phyloP scores from a whole-genome alignment of 1,140 invertebrate species.

The Pseudomyrmex concolor region DNA sequence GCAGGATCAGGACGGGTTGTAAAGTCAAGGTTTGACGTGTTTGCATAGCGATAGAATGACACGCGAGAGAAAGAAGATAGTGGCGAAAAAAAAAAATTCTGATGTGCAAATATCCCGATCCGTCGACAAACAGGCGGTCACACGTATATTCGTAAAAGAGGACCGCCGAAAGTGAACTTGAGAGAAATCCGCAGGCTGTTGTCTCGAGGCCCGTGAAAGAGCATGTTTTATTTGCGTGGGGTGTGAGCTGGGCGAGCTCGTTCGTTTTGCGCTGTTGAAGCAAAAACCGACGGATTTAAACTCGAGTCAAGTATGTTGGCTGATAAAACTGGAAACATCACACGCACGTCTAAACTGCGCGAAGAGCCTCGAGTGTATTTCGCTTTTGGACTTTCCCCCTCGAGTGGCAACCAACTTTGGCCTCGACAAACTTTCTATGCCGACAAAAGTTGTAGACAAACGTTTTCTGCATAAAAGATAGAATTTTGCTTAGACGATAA shows the following conservation, averaged over 20 bases:
- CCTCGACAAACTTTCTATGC: constrained; percentile 46
- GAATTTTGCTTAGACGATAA: background rate
- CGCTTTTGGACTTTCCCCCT: constrained; percentile 58
- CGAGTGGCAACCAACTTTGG: constrained; percentile 67
- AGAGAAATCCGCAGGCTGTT: constrained; percentile 65
- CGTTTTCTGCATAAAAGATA: constrained; percentile 21
- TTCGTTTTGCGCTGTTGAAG: constrained; percentile 8
- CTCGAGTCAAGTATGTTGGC: constrained; percentile 72
- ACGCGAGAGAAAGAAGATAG: constrained; percentile 49
- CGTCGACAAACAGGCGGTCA: constrained; percentile 70
- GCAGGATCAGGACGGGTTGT: constrained; percentile 8
- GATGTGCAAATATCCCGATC: constrained; percentile 73
- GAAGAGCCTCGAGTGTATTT: constrained; percentile 52
- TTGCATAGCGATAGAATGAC: constrained; percentile 55
- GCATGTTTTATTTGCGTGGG: constrained; percentile 65
- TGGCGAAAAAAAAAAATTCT: constrained; percentile 18
- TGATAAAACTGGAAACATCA: constrained; percentile 75
- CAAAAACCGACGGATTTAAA: constrained; percentile 73
- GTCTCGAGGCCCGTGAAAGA: constrained; percentile 50
- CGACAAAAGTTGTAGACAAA: constrained; percentile 39
- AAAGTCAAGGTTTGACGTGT: constrained; percentile 58
- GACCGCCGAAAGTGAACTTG: constrained; percentile 50
- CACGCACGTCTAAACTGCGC: constrained; percentile 67
- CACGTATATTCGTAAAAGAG: constrained; percentile 62
- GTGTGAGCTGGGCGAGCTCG: constrained; percentile 24